Base-by-base conservation (phyloP, 2,888 invertebrate species). In the Cryptophagus acutangulus region DNA sequence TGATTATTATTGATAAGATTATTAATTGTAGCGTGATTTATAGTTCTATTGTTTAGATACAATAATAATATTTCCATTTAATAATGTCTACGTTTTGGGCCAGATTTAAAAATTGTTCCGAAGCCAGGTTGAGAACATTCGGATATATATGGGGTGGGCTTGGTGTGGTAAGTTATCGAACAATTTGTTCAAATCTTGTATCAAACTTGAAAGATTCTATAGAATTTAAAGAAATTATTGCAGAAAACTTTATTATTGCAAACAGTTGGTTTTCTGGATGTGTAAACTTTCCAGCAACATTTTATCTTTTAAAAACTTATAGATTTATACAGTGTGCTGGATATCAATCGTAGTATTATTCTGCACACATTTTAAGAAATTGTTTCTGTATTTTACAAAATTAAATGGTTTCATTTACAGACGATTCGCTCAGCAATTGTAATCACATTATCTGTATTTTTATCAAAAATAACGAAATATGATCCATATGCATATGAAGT, bases 111-210 rank as follows among this genome's bases (percentile, higher is more conserved):
- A n/a, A n/a, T n/a, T n/a, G n/a, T n/a, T n/a, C n/a, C n/a, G n/a
- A n/a, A n/a, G n/a, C n/a, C n/a, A n/a, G n/a, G n/a, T 26, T 31
- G n/a, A 31, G 16, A 31, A 12, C 14, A n/a, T 31, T 15, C 5
- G 31, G 31, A 15, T 15, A 15, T 13, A 16, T 15, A 3, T 9
- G 13, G n/a, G 31, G 13, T 2, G 13, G 4, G 4, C n/a, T 31
- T 14, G 31, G 31, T 15, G 31, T 31, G 31, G 31, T 31, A 31
- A 31, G 31, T 31, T 31, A 16, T 4, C 4, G 12, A 31, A 31
- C 13, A 4, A 15, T 20, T 20, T 20, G 24, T 20, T 8, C 6
- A 20, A 20, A 8, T 20, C n/a, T n/a, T 20, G 6, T 20, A 8
- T n/a, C 6, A 20, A 20, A 20, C 6, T 20, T 20, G 6, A 20